Base-by-base conservation (phyloP, 2,113 vertebrate genomes). In the Sakesphorus luctuosus region DNA sequence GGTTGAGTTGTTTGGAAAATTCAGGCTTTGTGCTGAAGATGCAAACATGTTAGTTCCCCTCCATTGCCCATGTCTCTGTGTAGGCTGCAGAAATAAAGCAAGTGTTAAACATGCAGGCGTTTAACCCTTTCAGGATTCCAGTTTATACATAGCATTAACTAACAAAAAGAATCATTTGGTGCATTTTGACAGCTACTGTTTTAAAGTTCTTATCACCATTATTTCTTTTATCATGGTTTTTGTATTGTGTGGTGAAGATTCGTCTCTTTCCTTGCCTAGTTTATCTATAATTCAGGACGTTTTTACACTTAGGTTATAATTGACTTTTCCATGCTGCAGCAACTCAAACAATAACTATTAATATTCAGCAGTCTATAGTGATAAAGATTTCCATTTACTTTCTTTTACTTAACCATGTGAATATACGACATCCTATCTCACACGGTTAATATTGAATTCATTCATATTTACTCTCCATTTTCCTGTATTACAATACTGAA, bases 381-480 rank as follows among this genome's bases (percentile, higher is more conserved):
- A 97, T 97, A 97, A 97, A 97, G 97, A 97, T 97, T 97, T 97
- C 97, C 96, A 97, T 97, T 97, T 97, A 94, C 95, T 96, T 87
- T 94, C 94, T 95, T 97, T 95, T 96, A 93, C 92, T 96, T 95
- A 95, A 73, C 89, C 1, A 0, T 80, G 86, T 94, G 95, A 92
- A 93, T 96, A 94, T 96, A 97, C 16, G 3, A 90, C 95, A 89
- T 77, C 68, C 96, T 96, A 97, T 97, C 97, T 95, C 63, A 33
- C 68, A 53, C 3, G 13, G 84, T 78, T 96, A 96, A 93, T 95
- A 84, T 62, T 93, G 90, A 94, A 95, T 96, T 93, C 93, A 94
- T 91, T 97, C 89, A 87, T 95, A 96, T 96, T 96, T 97, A 94
- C 93, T 91, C 94, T 96, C 89, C 31, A 35, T 96, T 97, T 94